Base-by-base conservation (phyloP, 1,140 invertebrate genomes). In the Lepidurus apus region DNA sequence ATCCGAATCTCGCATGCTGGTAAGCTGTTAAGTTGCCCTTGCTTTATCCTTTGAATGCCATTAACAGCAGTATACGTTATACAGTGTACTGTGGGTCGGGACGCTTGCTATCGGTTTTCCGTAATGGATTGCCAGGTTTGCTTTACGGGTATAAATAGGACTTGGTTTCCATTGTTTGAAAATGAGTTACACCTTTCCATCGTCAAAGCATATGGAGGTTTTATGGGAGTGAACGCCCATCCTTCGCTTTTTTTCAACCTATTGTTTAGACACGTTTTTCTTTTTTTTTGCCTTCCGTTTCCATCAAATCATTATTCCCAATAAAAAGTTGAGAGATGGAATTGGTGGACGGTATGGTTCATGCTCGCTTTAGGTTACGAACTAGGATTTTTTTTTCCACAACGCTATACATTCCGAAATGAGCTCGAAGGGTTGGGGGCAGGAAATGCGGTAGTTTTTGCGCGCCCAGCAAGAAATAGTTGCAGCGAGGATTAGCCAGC, bases 21-120 rank as follows among this genome's bases (percentile, higher is more conserved):
- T 65, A 65, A 65, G 53, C 53, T 65, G 53, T 65, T 65, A 65
- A 65, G 53, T 65, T 65, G 53, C 21, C 45, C 45, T 47, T 47
- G 53, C 53, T 65, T 21, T 65, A 65, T 65, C 21, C n/a, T 65
- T 65, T 65, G 53, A n/a, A 21, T 65, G 7, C 53, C 53, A 65
- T 65, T 65, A 65, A 21, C 53, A 13, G 21, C 6, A 13, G 53
- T 34, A 65, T 65, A 65, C 21, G 53, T 65, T 65, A 65, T 65
- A 21, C 17, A 65, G 17, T 65, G 21, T 13, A 65, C 4, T 34
- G 53, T 65, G 53, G 53, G 53, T 21, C 53, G 53, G 21, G 17
- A n/a, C 53, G 13, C n/a, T 65, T 13, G 53, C 17, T 65, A 65
- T 65, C 53, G 53, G 53, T 65, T 65, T 65, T 65, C 21, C 53